Evolutionary conservation across 2,113 vertebrate species (phyloP).

Genomic region (Rhizomys pruinosus): DNA sequence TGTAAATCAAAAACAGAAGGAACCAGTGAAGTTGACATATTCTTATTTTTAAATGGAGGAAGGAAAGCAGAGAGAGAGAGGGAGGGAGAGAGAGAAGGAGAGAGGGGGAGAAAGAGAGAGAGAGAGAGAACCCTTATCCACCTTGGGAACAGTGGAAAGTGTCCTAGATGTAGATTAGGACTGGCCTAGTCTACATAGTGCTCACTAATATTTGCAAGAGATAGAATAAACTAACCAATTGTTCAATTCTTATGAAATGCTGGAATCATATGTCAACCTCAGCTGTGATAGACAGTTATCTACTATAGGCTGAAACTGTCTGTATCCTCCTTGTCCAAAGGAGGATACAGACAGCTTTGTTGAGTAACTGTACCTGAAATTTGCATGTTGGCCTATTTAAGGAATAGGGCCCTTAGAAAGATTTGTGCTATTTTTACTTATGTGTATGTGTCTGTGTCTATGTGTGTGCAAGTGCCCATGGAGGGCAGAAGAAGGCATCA

Average conservation of each 20-base stretch:
- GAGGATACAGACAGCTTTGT: rapidly evolving
- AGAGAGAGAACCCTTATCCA: neutral
- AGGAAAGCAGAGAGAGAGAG: too few species aligned
- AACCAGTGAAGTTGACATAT: too few species aligned
- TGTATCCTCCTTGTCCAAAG: neutral
- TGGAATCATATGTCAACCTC: neutral
- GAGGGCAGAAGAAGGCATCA: neutral
- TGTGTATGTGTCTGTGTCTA: neutral
- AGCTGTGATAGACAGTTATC: neutral
- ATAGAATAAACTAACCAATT: neutral
- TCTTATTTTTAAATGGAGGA: too few species aligned
- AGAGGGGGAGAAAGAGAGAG: too few species aligned
- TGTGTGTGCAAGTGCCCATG: neutral
- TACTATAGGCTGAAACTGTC: neutral
- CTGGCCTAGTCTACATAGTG: rapidly evolving
- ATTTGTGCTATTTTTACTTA: neutral
- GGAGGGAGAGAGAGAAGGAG: too few species aligned
- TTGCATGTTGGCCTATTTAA: neutral
- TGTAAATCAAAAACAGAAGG: rapidly evolving
- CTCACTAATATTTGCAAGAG: neutral
- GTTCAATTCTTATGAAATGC: neutral
- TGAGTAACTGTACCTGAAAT: neutral
- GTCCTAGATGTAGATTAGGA: neutral
- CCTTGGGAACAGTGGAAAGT: neutral
- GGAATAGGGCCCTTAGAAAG: neutral